Evolutionary conservation across 92 coral and sea anemone genomes (phyloP), one percentile per base, ranked within the genome.

Genomic region (Siderastrea radians): DNA sequence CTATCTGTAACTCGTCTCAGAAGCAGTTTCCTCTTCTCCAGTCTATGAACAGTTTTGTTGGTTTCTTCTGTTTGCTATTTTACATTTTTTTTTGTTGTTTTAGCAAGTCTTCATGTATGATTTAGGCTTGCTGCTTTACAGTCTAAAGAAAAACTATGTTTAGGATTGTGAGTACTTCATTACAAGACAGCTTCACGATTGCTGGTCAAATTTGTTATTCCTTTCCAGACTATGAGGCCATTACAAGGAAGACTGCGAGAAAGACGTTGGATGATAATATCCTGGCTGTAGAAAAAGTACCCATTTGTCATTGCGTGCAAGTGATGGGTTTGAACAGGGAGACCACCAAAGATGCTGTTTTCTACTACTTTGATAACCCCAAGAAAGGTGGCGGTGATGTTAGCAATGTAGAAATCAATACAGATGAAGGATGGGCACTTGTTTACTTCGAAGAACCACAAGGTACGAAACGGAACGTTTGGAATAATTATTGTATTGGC

Each of bases 351-450:
- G 96, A 93, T 49, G 60, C 90, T 3, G 80, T 93, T 51, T 49
- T 75, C 7, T 84, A 68, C 60, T 84, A 93, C 85, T 93, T 93
- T 72, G 96, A 90, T 47, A 87, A 68, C 85, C 77, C 76, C 52
- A 83, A 83, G 72, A 83, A 87, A 26, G 80, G 86, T 14, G 96
- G 96, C 46, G 96, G 96, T 6, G 94, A 85, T 46, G 94, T 91
- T 13, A 70, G 15, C 60, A 85, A 71, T 4, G 84, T 93, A 7
- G 91, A 94, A 48, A 72, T 74, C 50, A 63, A 72, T 11, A 62
- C 26, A 7, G 46, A 49, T 10, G 91, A 83, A 51, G 78, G 92
- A 13, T 68, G 49, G 58, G 96, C 94, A 38, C 38, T 93, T 69
- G 92, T 93, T 6, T 75, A 74, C 90, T 93, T 93, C 67, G 83